Percentiles rank a stretch among this genome's conserved stretches.
phyloP scores from a whole-genome alignment of 2,113 vertebrate genomes.

The Oreocharis arfaki region DNA sequence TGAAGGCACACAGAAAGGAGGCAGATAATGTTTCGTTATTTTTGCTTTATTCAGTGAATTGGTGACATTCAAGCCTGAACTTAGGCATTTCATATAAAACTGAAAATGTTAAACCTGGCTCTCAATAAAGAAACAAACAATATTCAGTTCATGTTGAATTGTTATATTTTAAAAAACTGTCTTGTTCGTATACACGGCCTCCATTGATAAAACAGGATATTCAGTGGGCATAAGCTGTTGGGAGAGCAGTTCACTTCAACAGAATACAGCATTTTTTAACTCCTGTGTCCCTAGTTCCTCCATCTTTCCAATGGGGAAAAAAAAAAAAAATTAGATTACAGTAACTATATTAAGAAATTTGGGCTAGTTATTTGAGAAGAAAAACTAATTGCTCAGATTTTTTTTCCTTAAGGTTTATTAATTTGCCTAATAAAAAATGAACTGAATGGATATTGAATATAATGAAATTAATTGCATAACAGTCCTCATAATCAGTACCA shows the following conservation, averaged over 20 bases:
- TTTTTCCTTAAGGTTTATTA: background rate
- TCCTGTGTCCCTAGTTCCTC: background rate
- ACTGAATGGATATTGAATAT: background rate
- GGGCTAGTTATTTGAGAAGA: background rate
- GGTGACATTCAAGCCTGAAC: background rate
- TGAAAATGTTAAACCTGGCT: background rate
- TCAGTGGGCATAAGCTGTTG: background rate
- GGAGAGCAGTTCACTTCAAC: background rate
- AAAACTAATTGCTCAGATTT: background rate
- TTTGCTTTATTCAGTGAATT: background rate
- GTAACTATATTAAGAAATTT: background rate
- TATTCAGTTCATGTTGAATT: background rate
- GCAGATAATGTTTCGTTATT: background rate
- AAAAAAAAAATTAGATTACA: background rate
- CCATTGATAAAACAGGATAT: background rate
- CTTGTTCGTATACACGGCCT: fast-evolving
- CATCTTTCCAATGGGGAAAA: background rate
- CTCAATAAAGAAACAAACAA: background rate
- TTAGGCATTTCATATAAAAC: background rate
- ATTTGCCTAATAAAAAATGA: background rate
- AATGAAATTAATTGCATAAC: background rate
- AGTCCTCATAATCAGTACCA: background rate
- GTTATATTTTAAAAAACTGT: background rate
- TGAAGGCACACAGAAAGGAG: background rate
- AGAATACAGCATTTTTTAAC: background rate